Base-by-base conservation (phyloP, 2,888 invertebrate genomes). In the Prenolepis imparis region DNA sequence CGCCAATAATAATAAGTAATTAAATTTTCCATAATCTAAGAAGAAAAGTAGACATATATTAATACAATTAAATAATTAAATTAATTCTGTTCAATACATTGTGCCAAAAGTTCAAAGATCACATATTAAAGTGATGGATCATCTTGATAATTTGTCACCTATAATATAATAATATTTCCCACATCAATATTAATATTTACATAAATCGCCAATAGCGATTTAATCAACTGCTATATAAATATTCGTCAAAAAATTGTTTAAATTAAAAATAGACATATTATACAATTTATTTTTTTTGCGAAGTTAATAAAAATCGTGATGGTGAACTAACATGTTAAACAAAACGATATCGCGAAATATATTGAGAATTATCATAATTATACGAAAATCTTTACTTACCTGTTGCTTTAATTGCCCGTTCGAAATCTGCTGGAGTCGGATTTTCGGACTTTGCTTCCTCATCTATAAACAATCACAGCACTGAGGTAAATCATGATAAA, bases 21-120 rank as follows among this genome's bases (percentile, higher is more conserved):
- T 96, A 92, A 96, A 96, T 88, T 93, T 95, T 85, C 96, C 96
- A 90, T 95, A 95, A 44, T 96, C 96, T 93, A n/a, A 36, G 1
- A 70, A 52, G 1, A 57, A n/a, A 41, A 5, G 28, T 2, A 3
- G 36, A 32, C 24, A 28, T n/a, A 70, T 39, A 52, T 52, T 63
- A 64, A 32, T 21, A 4, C 5, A 39, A 28, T 28, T 28, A 28
- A 28, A 28, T 28, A 28, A 28, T 59, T 57, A 41, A n/a, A 72
- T 59, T 3, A 21, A 0, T n/a, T 12, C 3, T 21, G 9, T 44
- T 32, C n/a, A n/a, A 52, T 36, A 21, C 18, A 48, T 15, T 18
- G 21, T 15, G 11, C 12, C 0, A 44, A n/a, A 41, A 12, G 1
- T 44, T 73, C 12, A 41, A 3, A 41, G 4, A 28, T 41, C 18